Conservation (phyloP, 2,888 invertebrate genomes). For the Mallateleia sp. region DNA sequence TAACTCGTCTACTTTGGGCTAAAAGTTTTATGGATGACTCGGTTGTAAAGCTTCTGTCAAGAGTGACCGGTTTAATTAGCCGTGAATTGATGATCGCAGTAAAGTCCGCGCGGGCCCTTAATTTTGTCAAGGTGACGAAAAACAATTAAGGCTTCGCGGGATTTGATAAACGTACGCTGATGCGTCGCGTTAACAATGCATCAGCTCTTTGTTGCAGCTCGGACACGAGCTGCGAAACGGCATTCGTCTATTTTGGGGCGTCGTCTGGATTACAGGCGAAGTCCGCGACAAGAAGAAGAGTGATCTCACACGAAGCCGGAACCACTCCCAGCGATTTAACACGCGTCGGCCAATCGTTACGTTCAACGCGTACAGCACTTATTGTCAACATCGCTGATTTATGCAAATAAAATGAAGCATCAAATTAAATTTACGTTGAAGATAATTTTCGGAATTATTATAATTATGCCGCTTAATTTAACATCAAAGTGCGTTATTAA, state of each 20-base stretch:
- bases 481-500: conserved; percentile 70
- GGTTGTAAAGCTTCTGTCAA: conserved; percentile 44
- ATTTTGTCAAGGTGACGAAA: conserved; percentile 65
- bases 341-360: conserved; percentile 64
- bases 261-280: conserved; percentile 30
- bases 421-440: conserved; percentile 61
- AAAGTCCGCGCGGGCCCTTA: conserved; percentile 33
- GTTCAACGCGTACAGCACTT: conserved; percentile 44
- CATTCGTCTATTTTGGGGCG: conserved; percentile 71
- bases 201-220: conserved; percentile 52
- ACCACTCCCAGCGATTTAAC: conserved; percentile 73
- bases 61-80: conserved; percentile 69
- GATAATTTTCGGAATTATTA: conserved; percentile 68
- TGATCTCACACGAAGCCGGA: conserved; percentile 63
- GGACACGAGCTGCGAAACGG: conserved; percentile 62
- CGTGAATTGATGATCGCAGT: conserved; percentile 45
- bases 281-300: conserved; percentile 53
- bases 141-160: conserved; percentile 58
- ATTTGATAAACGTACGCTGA: conserved; percentile 48
- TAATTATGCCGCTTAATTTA: conserved; percentile 65
- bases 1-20: not conserved
- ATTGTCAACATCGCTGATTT: conserved; percentile 65
- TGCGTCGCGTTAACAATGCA: conserved; percentile 54
- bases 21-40: conserved; percentile 26
- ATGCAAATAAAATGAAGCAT: conserved; percentile 65